A percentile compares a stretch with the other conserved stretches of the same genome.
Conservation (phyloP, 2,113 vertebrate species). For the Sander lucioperca region DNA sequence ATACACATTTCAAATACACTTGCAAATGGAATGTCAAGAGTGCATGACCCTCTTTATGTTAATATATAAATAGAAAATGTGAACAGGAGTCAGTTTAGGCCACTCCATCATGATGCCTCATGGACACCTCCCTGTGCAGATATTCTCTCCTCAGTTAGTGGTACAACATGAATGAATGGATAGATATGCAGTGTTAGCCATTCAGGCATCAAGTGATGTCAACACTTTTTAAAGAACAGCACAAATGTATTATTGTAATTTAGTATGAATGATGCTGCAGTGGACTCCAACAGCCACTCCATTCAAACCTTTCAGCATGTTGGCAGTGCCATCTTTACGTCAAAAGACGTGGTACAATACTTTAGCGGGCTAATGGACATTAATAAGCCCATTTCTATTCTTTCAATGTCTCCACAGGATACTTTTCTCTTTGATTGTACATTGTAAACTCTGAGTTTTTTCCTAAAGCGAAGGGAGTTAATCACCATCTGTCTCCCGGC, state of each 20-base stretch:
- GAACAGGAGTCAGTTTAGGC: too few species aligned
- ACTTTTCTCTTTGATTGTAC: background rate
- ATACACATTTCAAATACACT: too few species aligned
- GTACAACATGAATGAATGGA: too few species aligned
- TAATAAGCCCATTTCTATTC: slow-evolving; percentile 5
- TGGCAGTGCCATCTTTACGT: background rate
- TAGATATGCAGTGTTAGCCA: too few species aligned
- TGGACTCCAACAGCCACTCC: too few species aligned
- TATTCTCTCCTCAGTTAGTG: too few species aligned
- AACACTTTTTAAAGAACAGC: background rate
- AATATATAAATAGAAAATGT: too few species aligned
- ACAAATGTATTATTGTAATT: background rate
- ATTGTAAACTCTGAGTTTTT: background rate
- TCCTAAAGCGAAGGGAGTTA: slow-evolving; percentile 24
- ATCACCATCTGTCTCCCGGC: slow-evolving; percentile 58
- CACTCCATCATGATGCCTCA: too few species aligned
- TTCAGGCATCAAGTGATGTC: background rate
- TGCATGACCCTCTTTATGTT: too few species aligned
- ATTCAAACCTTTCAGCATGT: background rate
- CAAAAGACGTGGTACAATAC: background rate
- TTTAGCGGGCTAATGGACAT: slow-evolving; percentile 3
- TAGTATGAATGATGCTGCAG: background rate
- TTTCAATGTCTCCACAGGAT: too few species aligned
- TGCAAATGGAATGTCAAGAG: too few species aligned
- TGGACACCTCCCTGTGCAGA: too few species aligned